Base-by-base conservation (phyloP, 2,888 invertebrate species). In the Acleris emargana region DNA sequence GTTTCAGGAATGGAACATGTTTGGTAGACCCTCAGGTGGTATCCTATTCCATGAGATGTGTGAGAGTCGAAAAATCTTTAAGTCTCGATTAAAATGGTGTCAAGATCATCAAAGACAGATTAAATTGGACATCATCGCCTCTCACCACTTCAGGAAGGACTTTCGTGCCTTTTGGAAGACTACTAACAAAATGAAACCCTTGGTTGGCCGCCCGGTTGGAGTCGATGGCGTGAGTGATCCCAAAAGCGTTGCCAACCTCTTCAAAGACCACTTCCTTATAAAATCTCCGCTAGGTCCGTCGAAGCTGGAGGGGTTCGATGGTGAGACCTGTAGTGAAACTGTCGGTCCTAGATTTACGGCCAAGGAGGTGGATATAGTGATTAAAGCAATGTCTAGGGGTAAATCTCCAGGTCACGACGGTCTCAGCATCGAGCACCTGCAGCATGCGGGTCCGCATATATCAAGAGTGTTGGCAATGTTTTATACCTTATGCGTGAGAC, bases 1-100 rank as follows among this genome's bases (percentile, higher is more conserved):
- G 28, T 67, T 62, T 50, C 28, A 57, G 25, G 1, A 13, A 18
- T 60, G 60, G 25, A n/a, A 9, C 2, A 3, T 9, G 28, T 17
- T n/a, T 18, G 38, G 38, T 38, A 38, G 32, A 5, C 53, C 53
- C 2, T 18, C 6, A 7, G n/a, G 17, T n/a, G n/a, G n/a, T n/a
- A 22, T 18, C 1, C 28, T 11, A 2, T 53, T 32, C 17, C 17
- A 18, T 13, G 9, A 53, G 3, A 53, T 53, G 53, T 4, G 11
- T 17, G 32, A 38, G 16, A 38, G 17, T n/a, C n/a, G 38, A 7
- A 53, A 18, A 9, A 53, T 38, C 9, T 53, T 38, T 18, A 53
- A 53, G 17, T 18, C 28, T 2, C 28, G 28, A 3, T 32, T 53
- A 38, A 32, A 18, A 11, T 53, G 53, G 53, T 53, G 53, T n/a